Conservation (phyloP, 2,797 vertebrate genomes). For the Peromyscus eremicus region DNA sequence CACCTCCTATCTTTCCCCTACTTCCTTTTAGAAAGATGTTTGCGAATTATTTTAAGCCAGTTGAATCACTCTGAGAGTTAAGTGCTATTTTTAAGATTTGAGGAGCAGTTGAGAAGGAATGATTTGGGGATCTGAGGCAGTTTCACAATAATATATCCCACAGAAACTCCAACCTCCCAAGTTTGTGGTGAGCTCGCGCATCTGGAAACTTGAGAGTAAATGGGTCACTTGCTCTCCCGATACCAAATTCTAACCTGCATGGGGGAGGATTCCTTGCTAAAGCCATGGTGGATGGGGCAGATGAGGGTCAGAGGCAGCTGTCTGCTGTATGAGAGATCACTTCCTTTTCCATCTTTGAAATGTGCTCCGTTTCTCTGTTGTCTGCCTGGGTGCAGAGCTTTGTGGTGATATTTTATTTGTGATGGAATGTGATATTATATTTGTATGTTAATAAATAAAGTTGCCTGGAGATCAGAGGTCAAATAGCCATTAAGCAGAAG, state of each 20-base stretch:
- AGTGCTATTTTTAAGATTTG: constrained; percentile 74
- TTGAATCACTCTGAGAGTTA: constrained; percentile 72
- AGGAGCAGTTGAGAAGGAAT: constrained; percentile 68
- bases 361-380: neutral
- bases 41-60: constrained; percentile 79
- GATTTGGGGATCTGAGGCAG: constrained; percentile 59
- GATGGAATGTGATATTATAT: too few species aligned
- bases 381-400: neutral
- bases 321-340: neutral
- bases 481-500: too few species aligned
- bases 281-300: neutral
- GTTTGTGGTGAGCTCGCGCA: neutral
- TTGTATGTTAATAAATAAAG: too few species aligned
- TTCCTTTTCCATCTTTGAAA: neutral
- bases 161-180: constrained; percentile 37
- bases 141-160: constrained; percentile 66
- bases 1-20: constrained; percentile 51
- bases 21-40: constrained; percentile 75
- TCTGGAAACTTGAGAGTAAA: constrained; percentile 24
- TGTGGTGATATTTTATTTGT: too few species aligned
- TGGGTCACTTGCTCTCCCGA: constrained; percentile 3
- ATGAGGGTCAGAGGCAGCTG: neutral
- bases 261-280: neutral
- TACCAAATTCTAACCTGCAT: neutral
- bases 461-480: too few species aligned